Evolutionary conservation across 2,113 vertebrate species (phyloP), one percentile per base, ranked within the genome.

Genomic region (Eptatretus burgeri): DNA sequence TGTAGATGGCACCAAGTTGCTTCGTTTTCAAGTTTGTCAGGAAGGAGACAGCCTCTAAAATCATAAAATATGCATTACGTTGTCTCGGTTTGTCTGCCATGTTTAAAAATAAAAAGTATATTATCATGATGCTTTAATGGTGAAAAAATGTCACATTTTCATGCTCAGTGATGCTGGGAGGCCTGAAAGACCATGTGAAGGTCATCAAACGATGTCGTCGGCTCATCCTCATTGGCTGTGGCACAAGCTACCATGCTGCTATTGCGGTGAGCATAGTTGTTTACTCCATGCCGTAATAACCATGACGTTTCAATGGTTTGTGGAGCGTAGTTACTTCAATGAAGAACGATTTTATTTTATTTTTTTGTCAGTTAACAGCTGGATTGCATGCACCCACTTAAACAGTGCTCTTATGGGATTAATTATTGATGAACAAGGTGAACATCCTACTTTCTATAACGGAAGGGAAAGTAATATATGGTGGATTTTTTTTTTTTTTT

Each of bases 161-260:
- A 50, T 71, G 63, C 67, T 4, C 70, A 95, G 89, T 94, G 72
- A 53, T 83, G 51, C 76, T 95, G 16, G 91, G 91, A 1, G 91
- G 91, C 67, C 69, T 98, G 70, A 94, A 96, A 73, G 91, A 98
- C 71, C 91, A 96, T 76, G 88, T 96, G 65, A 98, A 96, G 72
- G 91, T 95, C 78, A 94, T 98, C 68, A 87, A 93, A 74, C 75
- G 91, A 67, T 98, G 91, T 68, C 79, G 89, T 2, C 77, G 89
- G 16, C 72, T 98, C 53, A 98, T 98, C 71, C 81, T 98, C 14
- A 98, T 95, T 62, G 91, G 86, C 9, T 95, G 91, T 51, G 91
- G 91, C 64, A 98, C 91, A 1, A 95, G 91, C 69, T 95, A 87
- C 64, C 87, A 95, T 2, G 91, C 91, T 10, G 88, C 82, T 19